Conservation (phyloP, 2,888 invertebrate species). For the Ectemnius continuus region DNA sequence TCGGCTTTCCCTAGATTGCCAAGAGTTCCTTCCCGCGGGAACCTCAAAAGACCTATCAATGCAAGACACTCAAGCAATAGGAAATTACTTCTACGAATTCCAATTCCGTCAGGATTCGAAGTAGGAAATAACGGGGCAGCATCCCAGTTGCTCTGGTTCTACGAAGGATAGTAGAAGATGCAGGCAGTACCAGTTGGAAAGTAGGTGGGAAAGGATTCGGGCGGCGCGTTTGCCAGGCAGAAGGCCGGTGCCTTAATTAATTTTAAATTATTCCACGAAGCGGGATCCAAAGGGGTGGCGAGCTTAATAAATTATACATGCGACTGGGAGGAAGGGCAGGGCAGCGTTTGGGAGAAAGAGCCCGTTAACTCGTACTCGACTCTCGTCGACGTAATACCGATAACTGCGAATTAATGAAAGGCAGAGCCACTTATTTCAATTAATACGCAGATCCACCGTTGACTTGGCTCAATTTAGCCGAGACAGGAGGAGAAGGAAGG, state of each 20-base stretch:
- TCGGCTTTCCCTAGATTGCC: background rate
- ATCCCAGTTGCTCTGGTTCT: too few relatives aligned
- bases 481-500: too few relatives aligned
- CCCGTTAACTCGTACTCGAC: too few relatives aligned
- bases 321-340: background rate
- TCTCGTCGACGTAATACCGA: too few relatives aligned
- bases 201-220: background rate
- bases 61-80: background rate
- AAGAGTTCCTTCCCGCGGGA: background rate
- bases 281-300: background rate
- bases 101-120: background rate
- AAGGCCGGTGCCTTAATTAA: background rate
- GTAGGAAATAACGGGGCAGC: too few relatives aligned
- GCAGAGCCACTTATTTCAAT: too few relatives aligned
- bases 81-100: background rate
- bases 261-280: slow-evolving; percentile 4
- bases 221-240: background rate
- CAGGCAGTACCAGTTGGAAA: background rate
- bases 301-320: background rate
- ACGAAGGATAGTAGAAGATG: too few relatives aligned
- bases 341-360: background rate
- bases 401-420: too few relatives aligned
- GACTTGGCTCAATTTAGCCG: too few relatives aligned
- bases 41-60: background rate
- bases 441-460: too few relatives aligned